A percentile compares a stretch with the other conserved stretches of the same genome.
Conservation (phyloP, 2,113 vertebrate genomes). For the Charadrius vociferus region DNA sequence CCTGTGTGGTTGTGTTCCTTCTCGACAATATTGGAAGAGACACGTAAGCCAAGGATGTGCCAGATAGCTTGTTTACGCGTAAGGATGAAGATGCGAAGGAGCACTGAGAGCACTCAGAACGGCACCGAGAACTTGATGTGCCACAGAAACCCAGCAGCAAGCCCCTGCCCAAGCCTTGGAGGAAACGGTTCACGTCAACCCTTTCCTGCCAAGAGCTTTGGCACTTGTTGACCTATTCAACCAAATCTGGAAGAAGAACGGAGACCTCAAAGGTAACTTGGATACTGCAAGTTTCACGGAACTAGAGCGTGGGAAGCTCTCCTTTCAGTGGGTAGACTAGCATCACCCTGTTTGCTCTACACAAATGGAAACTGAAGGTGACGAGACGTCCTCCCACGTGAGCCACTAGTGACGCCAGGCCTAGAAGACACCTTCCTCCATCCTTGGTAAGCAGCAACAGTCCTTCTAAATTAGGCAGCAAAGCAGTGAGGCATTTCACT, state of each 20-base stretch:
- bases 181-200: neutral
- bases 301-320: neutral
- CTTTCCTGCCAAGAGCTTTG: neutral
- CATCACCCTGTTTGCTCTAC: accelerated
- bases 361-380: neutral
- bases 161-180: neutral
- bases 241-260: neutral
- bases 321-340: accelerated
- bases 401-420: neutral
- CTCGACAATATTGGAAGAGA: neutral
- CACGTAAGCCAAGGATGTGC: neutral
- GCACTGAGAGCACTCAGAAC: neutral
- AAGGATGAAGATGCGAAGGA: neutral
- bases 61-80: accelerated
- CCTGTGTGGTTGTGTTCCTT: neutral
- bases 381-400: accelerated
- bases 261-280: neutral
- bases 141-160: neutral
- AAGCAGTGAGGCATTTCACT: neutral
- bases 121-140: accelerated
- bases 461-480: neutral
- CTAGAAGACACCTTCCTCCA: neutral
- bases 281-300: neutral
- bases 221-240: neutral
- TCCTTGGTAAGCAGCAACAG: neutral